Evolutionary conservation across 2,113 vertebrate species (phyloP).

Genomic region (Tympanuchus pallidicinctus): DNA sequence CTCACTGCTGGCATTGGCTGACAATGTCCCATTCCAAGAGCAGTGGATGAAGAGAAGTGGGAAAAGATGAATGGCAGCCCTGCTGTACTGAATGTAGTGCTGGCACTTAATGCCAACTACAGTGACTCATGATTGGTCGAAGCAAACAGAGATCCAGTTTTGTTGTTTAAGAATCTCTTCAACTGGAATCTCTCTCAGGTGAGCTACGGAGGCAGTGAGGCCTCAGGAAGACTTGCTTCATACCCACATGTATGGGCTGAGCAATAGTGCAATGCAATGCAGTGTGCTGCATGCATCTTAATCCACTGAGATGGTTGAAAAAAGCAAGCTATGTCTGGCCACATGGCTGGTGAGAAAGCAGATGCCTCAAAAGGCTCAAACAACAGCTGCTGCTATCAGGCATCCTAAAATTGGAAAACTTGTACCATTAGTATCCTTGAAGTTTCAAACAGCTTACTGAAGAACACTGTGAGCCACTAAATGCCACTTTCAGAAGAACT

Average conservation of each 20-base stretch:
- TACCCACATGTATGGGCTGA: neutral
- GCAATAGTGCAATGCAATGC: neutral
- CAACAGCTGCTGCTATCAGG: neutral
- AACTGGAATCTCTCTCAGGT: neutral
- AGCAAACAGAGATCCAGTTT: neutral
- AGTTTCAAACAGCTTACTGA: neutral
- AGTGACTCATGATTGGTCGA: neutral
- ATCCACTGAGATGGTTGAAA: neutral
- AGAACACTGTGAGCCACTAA: neutral
- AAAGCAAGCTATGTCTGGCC: neutral
- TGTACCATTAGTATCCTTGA: neutral
- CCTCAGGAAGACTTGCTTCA: neutral
- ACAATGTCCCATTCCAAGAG: neutral
- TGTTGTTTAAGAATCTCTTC: neutral
- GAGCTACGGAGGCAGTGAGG: neutral
- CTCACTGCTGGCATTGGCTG: neutral
- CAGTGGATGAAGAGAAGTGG: neutral
- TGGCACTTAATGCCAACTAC: neutral
- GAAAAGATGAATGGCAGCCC: neutral
- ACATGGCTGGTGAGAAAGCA: neutral
- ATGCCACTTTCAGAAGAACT: neutral
- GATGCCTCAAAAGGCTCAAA: neutral
- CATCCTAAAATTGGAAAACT: neutral
- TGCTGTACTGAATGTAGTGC: too few species aligned
- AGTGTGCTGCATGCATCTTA: neutral